These are phyloP conservation scores for Poecilia picta DNA, from an alignment of 2,797 vertebrate species.

Conservation along the genomic window DNA sequence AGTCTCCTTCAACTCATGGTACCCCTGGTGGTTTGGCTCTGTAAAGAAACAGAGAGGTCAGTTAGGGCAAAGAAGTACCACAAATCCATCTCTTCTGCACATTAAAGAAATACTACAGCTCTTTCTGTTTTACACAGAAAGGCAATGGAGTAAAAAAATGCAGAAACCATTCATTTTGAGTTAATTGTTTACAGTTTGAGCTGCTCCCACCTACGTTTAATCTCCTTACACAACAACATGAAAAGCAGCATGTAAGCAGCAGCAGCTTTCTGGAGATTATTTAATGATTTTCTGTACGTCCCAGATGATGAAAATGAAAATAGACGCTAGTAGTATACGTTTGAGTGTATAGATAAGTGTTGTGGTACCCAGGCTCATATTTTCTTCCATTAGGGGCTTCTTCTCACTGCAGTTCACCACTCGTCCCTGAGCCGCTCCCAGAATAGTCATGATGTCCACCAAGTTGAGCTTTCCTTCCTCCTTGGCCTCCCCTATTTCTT, in stretches of 20 bases:
- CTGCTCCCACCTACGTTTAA: conserved; percentile 5
- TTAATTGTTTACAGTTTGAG: conserved; percentile 5
- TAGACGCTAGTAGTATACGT: conserved; percentile 74
- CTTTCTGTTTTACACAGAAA: conserved; percentile 21
- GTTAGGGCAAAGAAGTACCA: conserved; percentile 78
- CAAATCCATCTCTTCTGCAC: conserved; percentile 55
- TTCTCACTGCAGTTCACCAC: conserved; percentile 80
- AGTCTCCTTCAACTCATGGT: conserved; percentile 89
- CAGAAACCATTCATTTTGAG: neutral
- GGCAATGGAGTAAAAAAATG: neutral
- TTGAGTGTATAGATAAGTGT: conserved; percentile 83
- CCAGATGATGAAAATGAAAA: conserved; percentile 83
- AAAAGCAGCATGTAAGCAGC: conserved; percentile 3
- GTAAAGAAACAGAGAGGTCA: conserved; percentile 83
- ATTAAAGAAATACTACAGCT: conserved; percentile 50
- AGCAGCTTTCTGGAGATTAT: conserved; percentile 45
- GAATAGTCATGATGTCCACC: conserved; percentile 94
- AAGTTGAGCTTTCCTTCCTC: conserved; percentile 88
- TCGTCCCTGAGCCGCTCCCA: conserved; percentile 87
- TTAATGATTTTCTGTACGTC: conserved; percentile 83
- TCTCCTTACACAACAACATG: conserved; percentile 11
- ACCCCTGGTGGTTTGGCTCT: conserved; percentile 86
- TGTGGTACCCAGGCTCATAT: conserved; percentile 84
- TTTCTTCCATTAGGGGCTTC: conserved; percentile 81
- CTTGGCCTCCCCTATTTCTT: conserved; percentile 79